phyloP scores from a whole-genome alignment of 2,888 invertebrate species.

The Spicauda simplicius region DNA sequence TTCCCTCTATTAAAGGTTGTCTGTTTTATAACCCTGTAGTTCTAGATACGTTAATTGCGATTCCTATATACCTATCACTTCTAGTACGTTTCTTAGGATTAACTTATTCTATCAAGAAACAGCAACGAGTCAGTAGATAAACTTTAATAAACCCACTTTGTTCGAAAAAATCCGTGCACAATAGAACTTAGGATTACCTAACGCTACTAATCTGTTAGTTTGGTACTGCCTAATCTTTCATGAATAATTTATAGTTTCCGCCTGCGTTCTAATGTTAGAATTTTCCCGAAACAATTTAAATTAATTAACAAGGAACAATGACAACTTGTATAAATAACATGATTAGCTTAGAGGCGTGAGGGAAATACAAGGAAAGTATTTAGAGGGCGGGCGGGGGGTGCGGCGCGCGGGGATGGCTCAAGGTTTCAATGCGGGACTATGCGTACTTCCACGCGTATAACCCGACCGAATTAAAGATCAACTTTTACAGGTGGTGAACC shows the following conservation, averaged over 20 bases:
- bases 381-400: slow-evolving; percentile 47
- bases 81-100: too few species aligned
- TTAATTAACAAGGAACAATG: slow-evolving; percentile 6
- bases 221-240: too few species aligned
- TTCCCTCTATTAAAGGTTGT: too few species aligned
- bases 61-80: background rate
- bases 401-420: slow-evolving; percentile 56
- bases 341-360: slow-evolving; percentile 36
- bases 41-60: background rate
- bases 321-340: slow-evolving; percentile 20
- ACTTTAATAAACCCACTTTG: too few species aligned
- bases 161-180: too few species aligned
- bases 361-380: slow-evolving; percentile 62
- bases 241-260: too few species aligned
- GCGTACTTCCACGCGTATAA: slow-evolving; percentile 69
- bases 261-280: background rate
- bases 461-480: slow-evolving; percentile 50
- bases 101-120: too few species aligned
- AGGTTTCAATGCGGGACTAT: slow-evolving; percentile 75
- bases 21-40: background rate
- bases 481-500: slow-evolving; percentile 28
- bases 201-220: too few species aligned
- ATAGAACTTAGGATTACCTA: too few species aligned
- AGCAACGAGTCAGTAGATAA: too few species aligned
- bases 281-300: background rate